These are phyloP conservation scores for Prionailurus viverrinus DNA, from an alignment of 2,113 vertebrate genomes.

Conservation along the genomic window DNA sequence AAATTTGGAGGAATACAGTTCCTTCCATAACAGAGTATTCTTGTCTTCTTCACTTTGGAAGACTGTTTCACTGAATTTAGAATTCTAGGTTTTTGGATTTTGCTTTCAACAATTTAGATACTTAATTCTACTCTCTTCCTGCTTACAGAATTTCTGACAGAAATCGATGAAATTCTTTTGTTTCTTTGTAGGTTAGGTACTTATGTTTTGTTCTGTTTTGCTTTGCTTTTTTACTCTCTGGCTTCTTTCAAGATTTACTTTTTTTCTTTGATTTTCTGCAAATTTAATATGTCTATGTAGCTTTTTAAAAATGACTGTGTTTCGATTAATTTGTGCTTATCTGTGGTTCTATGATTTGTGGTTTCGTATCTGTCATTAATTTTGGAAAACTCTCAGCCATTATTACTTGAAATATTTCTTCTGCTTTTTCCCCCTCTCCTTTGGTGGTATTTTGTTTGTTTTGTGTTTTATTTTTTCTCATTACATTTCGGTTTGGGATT, in stretches of 20 bases:
- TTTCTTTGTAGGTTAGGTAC: not conserved
- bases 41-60: not conserved
- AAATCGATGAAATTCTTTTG: not conserved
- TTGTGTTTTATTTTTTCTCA: not conserved
- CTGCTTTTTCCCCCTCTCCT: not conserved
- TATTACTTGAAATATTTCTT: not conserved
- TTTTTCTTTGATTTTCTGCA: not conserved
- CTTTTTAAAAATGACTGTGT: not conserved
- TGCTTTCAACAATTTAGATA: not conserved
- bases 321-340: not conserved
- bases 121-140: not conserved
- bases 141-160: not conserved
- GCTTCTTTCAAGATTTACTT: not conserved
- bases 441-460: not conserved
- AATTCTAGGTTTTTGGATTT: not conserved
- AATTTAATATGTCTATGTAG: not conserved
- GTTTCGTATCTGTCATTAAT: not conserved
- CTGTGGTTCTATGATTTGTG: not conserved
- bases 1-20: not conserved
- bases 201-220: not conserved
- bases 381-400: not conserved
- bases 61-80: not conserved
- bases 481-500: not conserved
- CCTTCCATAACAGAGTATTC: not conserved
- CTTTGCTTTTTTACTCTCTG: not conserved